Conservation (phyloP, 1,140 invertebrate genomes). For the Dreissena polymorpha region DNA sequence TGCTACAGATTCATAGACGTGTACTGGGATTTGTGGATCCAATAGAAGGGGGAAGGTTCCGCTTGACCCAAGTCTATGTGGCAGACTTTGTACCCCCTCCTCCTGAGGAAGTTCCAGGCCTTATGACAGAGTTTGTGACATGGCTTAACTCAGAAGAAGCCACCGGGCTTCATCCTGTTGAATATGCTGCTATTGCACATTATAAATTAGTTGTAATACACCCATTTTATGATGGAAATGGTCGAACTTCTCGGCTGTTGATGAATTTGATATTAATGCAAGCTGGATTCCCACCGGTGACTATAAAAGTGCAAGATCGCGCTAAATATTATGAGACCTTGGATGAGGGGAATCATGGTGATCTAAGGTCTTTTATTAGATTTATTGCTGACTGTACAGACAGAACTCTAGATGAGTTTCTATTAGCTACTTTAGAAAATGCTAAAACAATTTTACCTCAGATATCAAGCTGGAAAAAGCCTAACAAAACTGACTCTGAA, state of each 20-base stretch:
- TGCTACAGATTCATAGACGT: conserved; percentile 94
- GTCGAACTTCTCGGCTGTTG: conserved; percentile 93
- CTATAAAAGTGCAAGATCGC: conserved; percentile 95
- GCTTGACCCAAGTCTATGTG: conserved; percentile 88
- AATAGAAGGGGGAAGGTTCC: conserved; percentile 80
- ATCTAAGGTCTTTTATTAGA: conserved; percentile 89
- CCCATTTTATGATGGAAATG: conserved; percentile 89
- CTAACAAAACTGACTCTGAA: conserved; percentile 23
- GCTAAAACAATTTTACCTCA: conserved; percentile 47
- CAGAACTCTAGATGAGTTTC: conserved; percentile 94
- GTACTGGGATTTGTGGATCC: conserved; percentile 94
- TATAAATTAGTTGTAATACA: conserved; percentile 98
- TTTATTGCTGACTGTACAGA: conserved; percentile 98
- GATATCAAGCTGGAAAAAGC: conserved; percentile 21
- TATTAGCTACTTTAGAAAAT: conserved; percentile 68
- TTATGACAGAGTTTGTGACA: conserved; percentile 93
- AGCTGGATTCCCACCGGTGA: conserved; percentile 97
- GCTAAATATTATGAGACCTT: conserved; percentile 89
- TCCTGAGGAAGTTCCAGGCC: conserved; percentile 87
- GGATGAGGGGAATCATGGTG: conserved; percentile 90
- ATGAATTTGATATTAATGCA: conserved; percentile 99
- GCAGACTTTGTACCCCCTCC: conserved; percentile 94
- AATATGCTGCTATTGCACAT: conserved; percentile 95
- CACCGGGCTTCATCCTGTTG: conserved; percentile 83
- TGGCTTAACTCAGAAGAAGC: conserved; percentile 94